Evolutionary conservation across 2,888 invertebrate genomes (phyloP), one percentile per base, ranked within the genome.

Genomic region (Molanna angustata): DNA sequence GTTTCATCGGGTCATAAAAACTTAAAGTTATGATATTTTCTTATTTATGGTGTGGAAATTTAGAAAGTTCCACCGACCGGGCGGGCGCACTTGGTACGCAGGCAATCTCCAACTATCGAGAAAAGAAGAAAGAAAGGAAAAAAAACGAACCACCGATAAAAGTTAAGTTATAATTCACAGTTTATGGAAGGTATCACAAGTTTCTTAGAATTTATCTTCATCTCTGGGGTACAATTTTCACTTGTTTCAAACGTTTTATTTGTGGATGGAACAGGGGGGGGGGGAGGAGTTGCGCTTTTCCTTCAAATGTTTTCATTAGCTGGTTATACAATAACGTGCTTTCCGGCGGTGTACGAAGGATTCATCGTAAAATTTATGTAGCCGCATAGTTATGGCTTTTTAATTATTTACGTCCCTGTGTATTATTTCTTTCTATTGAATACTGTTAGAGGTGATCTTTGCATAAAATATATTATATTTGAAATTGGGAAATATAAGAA

Each of bases 181-280:
- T 57, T 57, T 57, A 57, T 57, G 54, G 54, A 49, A 52, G 54
- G 51, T 57, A 54, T 48, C 39, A 51, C 42, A 57, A 52, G 54
- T 57, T 57, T 54, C 37, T 44, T 21, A 17, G 40, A 45, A 54
- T 49, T 49, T 54, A 49, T 53, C 45, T 39, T 20, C 17, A 3
- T 44, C 49, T 39, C 45, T n/a, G 1, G 49, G 40, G 48, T 35
- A 27, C 53, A 39, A 45, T 48, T 48, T 48, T 53, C 48, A 53
- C 48, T 43, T 48, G 41, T 48, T 42, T 48, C 35, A 48, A 46
- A 48, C 33, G 46, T 44, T 47, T 47, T 42, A 52, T 48, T 52
- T 47, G 44, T 40, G 16, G n/a, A n/a, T n/a, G n/a, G n/a, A n/a
- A n/a, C n/a, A n/a, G n/a, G n/a, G n/a, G n/a, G n/a, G n/a, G n/a